Evolutionary conservation across 2,113 vertebrate genomes (phyloP).

Genomic region (Tamias sibiricus): DNA sequence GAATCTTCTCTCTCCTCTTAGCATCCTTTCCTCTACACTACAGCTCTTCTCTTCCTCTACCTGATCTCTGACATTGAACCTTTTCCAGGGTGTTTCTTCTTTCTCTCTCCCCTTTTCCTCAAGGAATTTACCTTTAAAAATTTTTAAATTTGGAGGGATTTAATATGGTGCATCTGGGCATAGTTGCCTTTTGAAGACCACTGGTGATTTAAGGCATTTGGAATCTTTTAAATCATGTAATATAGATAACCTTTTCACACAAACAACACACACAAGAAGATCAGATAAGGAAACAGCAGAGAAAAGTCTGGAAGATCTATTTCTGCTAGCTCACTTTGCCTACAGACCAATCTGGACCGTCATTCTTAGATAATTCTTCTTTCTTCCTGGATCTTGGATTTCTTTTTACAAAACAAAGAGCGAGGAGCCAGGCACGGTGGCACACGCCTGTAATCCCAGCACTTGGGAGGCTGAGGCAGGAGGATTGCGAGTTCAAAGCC

Average conservation of each 20-base stretch:
- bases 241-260: background rate
- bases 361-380: background rate
- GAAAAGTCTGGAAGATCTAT: background rate
- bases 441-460: too few relatives aligned
- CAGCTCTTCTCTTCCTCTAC: background rate
- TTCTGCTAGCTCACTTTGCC: background rate
- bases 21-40: background rate
- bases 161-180: background rate
- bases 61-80: background rate
- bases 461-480: too few relatives aligned
- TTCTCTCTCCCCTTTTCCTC: too few relatives aligned
- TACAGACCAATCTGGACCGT: background rate
- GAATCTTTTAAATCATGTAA: background rate
- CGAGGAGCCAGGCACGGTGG: too few relatives aligned
- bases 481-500: too few relatives aligned
- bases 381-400: background rate
- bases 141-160: background rate
- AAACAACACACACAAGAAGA: background rate
- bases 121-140: background rate
- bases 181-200: constrained; percentile 14
- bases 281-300: background rate
- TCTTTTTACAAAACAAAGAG: background rate
- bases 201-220: background rate
- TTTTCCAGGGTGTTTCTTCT: background rate
- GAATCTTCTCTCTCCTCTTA: background rate